These are phyloP conservation scores for Vespertilio murinus DNA, from an alignment of 2,797 vertebrate genomes.

Conservation along the genomic window DNA sequence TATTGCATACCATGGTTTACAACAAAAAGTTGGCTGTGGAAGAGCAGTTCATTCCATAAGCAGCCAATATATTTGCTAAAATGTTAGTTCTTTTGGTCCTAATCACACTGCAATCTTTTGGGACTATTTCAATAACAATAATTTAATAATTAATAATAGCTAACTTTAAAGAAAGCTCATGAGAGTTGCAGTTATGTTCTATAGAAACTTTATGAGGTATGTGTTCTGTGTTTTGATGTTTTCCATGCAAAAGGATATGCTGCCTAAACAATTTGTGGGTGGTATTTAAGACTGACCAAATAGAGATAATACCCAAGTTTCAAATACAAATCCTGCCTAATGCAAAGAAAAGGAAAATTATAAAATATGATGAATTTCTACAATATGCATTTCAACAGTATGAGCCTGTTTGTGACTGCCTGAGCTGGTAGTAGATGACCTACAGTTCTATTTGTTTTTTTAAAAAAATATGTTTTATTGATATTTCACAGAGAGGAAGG, in stretches of 20 bases:
- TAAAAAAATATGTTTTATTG: too few species aligned
- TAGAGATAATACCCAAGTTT: conserved; percentile 59
- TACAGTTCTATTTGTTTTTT: not conserved
- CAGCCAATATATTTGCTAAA: conserved; percentile 74
- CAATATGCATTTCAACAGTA: not conserved
- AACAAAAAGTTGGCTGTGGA: conserved; percentile 74
- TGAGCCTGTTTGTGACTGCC: not conserved
- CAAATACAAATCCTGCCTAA: conserved; percentile 56
- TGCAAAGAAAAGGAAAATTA: conserved; percentile 41
- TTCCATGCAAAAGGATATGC: conserved; percentile 57
- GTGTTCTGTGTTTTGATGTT: conserved; percentile 66
- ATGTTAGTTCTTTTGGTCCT: conserved; percentile 57
- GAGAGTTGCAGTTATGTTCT: conserved; percentile 37
- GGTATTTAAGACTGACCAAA: conserved; percentile 64
- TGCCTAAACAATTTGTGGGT: conserved; percentile 64
- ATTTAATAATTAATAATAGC: conserved; percentile 64
- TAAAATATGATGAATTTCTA: not conserved
- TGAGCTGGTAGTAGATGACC: not conserved
- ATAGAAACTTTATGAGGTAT: conserved; percentile 71
- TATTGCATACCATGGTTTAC: conserved; percentile 80
- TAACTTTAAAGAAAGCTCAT: conserved; percentile 56
- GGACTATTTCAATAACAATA: conserved; percentile 75
- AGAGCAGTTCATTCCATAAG: conserved; percentile 72
- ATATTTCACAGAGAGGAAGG: too few species aligned
- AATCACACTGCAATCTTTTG: conserved; percentile 77